Percentiles rank a stretch among this genome's conserved stretches.
Evolutionary conservation across 1,140 invertebrate genomes (phyloP).

Genomic region (Pseudomyrmex gracilis): DNA sequence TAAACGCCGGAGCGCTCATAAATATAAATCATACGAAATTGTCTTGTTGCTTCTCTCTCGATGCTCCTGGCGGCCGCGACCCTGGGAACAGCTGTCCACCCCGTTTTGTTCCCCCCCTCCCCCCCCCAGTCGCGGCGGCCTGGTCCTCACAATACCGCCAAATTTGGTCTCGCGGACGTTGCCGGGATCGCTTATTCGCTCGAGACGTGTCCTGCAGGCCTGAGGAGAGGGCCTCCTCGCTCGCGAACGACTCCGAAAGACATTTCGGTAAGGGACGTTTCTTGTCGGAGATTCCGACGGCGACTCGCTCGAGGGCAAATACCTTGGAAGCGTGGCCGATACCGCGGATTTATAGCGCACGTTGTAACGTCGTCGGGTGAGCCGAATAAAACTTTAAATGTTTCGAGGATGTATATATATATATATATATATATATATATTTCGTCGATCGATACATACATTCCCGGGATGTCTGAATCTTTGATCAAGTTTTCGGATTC

Average conservation of each 20-base stretch:
- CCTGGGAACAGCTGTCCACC: constrained; percentile 77
- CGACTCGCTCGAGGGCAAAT: constrained; percentile 10
- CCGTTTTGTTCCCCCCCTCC: neutral
- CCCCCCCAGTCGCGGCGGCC: neutral
- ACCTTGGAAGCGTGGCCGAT: constrained; percentile 36
- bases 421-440: too few relatives aligned
- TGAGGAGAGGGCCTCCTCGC: constrained; percentile 31
- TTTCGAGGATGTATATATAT: constrained; percentile 35
- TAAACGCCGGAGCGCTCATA: constrained; percentile 71
- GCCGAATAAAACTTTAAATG: constrained; percentile 39
- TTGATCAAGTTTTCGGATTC: neutral
- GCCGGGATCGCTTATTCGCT: constrained; percentile 61
- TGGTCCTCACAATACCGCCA: constrained; percentile 69
- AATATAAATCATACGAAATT: constrained; percentile 79
- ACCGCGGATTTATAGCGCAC: constrained; percentile 25
- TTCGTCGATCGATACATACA: constrained; percentile 10
- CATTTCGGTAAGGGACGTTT: constrained; percentile 58
- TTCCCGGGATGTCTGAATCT: neutral
- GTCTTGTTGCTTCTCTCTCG: constrained; percentile 71
- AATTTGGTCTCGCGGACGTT: constrained; percentile 76
- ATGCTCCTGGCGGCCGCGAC: constrained; percentile 64
- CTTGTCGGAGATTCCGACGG: constrained; percentile 44
- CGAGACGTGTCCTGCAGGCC: constrained; percentile 38
- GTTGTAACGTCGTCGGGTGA: neutral
- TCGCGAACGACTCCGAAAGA: constrained; percentile 25